These are phyloP conservation scores for Nematopogon swammerdamellus DNA, from an alignment of 2,888 invertebrate species.

Conservation along the genomic window DNA sequence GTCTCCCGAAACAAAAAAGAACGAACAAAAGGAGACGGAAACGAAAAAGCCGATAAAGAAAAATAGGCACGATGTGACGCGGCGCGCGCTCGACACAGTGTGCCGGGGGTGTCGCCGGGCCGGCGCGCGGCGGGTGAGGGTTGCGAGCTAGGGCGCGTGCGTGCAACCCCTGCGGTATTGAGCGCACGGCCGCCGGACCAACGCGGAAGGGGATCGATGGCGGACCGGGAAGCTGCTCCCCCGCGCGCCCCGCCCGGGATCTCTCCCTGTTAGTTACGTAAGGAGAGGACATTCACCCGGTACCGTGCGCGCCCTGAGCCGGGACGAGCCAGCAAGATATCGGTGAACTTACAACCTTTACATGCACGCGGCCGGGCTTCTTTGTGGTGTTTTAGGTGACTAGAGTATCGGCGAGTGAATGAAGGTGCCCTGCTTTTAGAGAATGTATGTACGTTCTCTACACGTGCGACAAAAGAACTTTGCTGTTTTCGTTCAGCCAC, in stretches of 20 bases:
- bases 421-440: too few species aligned
- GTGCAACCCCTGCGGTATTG: background rate
- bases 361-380: background rate
- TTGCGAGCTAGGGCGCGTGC: background rate
- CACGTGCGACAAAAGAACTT: too few species aligned
- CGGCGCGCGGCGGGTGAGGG: background rate
- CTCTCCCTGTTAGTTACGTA: conserved; percentile 37
- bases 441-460: too few species aligned
- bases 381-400: background rate
- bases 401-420: background rate
- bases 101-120: conserved; percentile 17
- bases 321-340: background rate
- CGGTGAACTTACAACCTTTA: too few species aligned
- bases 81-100: conserved; percentile 49
- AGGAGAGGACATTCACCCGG: conserved; percentile 51
- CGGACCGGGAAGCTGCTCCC: conserved; percentile 25
- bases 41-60: conserved; percentile 55
- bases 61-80: conserved; percentile 42
- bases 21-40: conserved; percentile 44
- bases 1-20: conserved; percentile 55
- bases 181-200: background rate
- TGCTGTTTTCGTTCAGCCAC: too few species aligned
- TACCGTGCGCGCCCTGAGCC: conserved; percentile 13
- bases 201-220: conserved; percentile 13
- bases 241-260: conserved; percentile 18